A percentile compares a stretch with the other conserved stretches of the same genome.
These are phyloP conservation scores for Stomatorhinus ivindoensis DNA, from an alignment of 2,113 vertebrate species.

Conservation along the genomic window DNA sequence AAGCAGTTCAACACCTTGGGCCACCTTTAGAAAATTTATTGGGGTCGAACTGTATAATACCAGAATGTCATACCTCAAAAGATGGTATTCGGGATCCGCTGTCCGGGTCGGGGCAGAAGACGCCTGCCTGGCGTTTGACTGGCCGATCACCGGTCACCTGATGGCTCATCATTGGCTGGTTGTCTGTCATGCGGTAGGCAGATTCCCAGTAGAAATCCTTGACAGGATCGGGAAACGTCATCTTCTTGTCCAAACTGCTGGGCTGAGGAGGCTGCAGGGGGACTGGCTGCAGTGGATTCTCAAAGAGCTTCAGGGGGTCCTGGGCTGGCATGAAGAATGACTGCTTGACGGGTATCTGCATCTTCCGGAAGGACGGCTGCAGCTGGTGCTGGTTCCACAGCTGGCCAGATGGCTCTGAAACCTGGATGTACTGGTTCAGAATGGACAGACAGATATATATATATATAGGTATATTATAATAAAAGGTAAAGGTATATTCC, in stretches of 20 bases:
- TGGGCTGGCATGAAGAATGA: conserved; percentile 76
- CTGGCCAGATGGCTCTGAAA: conserved; percentile 77
- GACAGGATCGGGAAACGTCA: conserved; percentile 79
- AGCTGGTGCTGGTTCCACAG: conserved; percentile 87
- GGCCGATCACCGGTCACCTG: conserved; percentile 64
- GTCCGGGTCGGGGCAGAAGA: conserved; percentile 80
- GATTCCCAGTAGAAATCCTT: conserved; percentile 93
- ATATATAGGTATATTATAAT: background rate
- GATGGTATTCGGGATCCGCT: conserved; percentile 65
- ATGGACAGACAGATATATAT: background rate
- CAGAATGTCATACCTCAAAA: conserved; percentile 71
- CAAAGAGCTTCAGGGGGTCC: conserved; percentile 83
- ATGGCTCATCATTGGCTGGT: conserved; percentile 60
- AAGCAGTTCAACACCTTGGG: background rate
- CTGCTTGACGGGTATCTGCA: conserved; percentile 76
- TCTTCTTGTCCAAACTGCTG: conserved; percentile 79
- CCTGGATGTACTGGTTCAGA: conserved; percentile 71
- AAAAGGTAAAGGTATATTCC: background rate
- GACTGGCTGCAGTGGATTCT: conserved; percentile 69
- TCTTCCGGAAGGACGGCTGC: conserved; percentile 77
- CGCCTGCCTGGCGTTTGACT: conserved; percentile 71
- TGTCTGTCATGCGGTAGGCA: conserved; percentile 71
- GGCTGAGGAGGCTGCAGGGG: conserved; percentile 64
- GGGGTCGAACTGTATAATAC: background rate
- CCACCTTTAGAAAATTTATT: background rate